Evolutionary conservation across 2,797 vertebrate genomes (phyloP).

Genomic region (Anguilla obscura): DNA sequence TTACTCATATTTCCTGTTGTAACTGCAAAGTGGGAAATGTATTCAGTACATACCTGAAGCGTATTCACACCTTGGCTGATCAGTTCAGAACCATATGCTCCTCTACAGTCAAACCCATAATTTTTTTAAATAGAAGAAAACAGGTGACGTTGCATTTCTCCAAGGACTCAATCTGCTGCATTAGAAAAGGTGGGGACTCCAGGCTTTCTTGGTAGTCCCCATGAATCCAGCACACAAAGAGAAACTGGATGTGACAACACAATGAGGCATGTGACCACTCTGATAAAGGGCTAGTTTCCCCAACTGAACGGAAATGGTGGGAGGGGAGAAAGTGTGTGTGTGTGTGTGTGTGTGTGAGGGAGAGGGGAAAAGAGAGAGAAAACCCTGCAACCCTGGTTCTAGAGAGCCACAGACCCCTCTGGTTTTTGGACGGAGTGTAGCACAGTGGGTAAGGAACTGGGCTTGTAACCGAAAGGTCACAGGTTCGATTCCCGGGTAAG

Average conservation of each 20-base stretch:
- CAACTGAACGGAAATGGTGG: not conserved
- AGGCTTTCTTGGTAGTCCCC: not conserved
- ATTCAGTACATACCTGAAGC: not conserved
- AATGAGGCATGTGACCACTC: not conserved
- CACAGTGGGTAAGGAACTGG: too few species aligned
- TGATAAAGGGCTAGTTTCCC: not conserved
- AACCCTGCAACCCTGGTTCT: too few species aligned
- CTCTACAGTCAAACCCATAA: not conserved
- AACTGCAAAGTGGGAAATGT: not conserved
- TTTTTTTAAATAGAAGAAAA: not conserved
- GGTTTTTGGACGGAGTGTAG: too few species aligned
- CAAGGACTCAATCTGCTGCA: not conserved
- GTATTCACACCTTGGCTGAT: not conserved
- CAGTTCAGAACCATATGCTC: not conserved
- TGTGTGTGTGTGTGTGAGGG: too few species aligned
- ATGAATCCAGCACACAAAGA: not conserved
- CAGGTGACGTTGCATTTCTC: not conserved
- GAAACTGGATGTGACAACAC: not conserved
- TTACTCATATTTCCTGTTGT: not conserved
- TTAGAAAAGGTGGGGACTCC: not conserved
- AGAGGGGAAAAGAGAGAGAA: too few species aligned
- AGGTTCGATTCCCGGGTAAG: too few species aligned
- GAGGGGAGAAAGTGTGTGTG: too few species aligned
- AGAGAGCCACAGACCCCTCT: too few species aligned
- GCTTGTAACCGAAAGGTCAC: too few species aligned